phyloP scores from a whole-genome alignment of 2,888 invertebrate species.

The Tortricodes alternella region DNA sequence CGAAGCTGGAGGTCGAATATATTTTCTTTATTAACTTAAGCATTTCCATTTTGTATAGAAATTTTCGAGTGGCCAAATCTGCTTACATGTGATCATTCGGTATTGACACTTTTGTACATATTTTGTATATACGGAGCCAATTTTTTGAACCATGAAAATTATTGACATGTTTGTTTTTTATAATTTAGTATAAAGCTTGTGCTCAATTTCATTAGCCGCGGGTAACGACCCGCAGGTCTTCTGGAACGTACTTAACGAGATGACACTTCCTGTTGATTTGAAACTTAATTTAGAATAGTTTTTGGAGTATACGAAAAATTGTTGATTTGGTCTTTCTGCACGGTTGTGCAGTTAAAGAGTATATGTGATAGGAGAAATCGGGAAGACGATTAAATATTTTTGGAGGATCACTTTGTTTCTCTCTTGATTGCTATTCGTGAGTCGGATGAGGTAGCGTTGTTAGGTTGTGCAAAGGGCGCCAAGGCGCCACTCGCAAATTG shows the following conservation, averaged over 20 bases:
- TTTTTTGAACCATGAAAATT: constrained; percentile 65
- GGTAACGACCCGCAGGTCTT: constrained; percentile 53
- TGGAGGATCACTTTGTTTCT: constrained; percentile 64
- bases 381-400: constrained; percentile 60
- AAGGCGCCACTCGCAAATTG: constrained; percentile 28
- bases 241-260: constrained; percentile 51
- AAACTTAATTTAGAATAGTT: constrained; percentile 60
- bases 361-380: constrained; percentile 71
- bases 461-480: neutral
- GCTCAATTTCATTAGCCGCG: constrained; percentile 78
- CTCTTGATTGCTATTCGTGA: constrained; percentile 57
- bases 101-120: constrained; percentile 73
- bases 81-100: constrained; percentile 53
- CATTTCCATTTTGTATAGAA: constrained; percentile 48
- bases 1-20: constrained; percentile 51
- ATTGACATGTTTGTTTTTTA: constrained; percentile 55
- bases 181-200: constrained; percentile 74
- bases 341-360: constrained; percentile 54
- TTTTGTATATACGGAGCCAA: constrained; percentile 72
- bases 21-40: constrained; percentile 51
- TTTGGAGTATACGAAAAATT: constrained; percentile 77
- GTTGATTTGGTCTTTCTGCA: constrained; percentile 60
- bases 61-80: constrained; percentile 73
- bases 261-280: constrained; percentile 34
- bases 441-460: constrained; percentile 37